A percentile compares a stretch with the other conserved stretches of the same genome.
phyloP scores from a whole-genome alignment of 2,113 vertebrate genomes.

The Gymnorhina tibicen region DNA sequence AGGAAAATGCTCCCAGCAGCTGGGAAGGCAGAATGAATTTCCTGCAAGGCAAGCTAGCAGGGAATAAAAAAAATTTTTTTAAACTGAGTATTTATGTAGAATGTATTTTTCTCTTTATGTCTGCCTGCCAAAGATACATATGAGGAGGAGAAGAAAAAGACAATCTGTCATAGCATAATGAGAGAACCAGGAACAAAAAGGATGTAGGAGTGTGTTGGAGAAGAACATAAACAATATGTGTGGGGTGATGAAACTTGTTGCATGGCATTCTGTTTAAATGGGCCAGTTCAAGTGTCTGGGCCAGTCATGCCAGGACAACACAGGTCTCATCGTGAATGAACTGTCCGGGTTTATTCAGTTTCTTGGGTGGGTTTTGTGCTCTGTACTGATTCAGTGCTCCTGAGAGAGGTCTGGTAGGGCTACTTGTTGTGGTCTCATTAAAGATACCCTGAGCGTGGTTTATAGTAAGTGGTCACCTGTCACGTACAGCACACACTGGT shows the following conservation, averaged over 20 bases:
- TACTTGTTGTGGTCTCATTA: not conserved
- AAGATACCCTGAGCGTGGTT: not conserved
- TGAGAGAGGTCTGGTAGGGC: not conserved
- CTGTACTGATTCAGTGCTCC: not conserved
- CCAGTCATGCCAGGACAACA: accelerated
- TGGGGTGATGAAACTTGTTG: not conserved
- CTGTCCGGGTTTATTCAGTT: not conserved
- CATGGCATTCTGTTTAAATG: not conserved
- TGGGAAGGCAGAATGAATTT: not conserved
- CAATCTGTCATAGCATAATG: not conserved
- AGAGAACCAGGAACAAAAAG: not conserved
- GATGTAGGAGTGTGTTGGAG: not conserved
- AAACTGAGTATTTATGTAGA: not conserved
- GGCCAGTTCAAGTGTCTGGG: not conserved
- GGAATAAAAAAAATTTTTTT: not conserved
- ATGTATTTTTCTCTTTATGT: not conserved
- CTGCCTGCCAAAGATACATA: not conserved
- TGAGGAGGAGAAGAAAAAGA: not conserved
- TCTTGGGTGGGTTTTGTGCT: not conserved
- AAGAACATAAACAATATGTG: not conserved
- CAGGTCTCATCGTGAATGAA: not conserved
- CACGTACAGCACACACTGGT: not conserved
- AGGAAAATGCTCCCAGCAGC: not conserved
- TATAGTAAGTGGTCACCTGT: not conserved
- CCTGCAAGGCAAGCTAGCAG: not conserved